Evolutionary conservation across 2,888 invertebrate genomes (phyloP).

Genomic region (Lasioglossum malachurum): DNA sequence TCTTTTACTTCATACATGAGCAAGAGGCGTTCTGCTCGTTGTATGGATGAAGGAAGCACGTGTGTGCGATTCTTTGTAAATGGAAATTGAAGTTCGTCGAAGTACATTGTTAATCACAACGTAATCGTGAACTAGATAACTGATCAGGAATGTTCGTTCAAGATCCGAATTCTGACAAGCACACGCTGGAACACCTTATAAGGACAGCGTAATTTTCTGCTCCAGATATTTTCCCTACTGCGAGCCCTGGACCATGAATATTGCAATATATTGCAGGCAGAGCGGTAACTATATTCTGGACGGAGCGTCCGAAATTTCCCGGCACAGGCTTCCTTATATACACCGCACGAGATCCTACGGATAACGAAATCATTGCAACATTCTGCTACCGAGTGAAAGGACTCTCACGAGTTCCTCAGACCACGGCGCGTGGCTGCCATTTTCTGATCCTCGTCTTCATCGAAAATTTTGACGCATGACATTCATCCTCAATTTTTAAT

Average conservation of each 20-base stretch:
- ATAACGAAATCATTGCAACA: conserved; percentile 23
- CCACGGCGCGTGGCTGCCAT: neutral
- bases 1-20: neutral
- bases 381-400: neutral
- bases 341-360: conserved; percentile 2
- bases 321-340: conserved; percentile 1
- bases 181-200: neutral
- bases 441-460: neutral
- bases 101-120: neutral
- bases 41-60: neutral
- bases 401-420: neutral
- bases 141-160: neutral
- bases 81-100: neutral
- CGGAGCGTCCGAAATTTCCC: conserved; percentile 13
- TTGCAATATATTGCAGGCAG: conserved; percentile 7
- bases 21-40: neutral
- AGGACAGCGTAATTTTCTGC: conserved; percentile 24
- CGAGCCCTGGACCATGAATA: conserved; percentile 1
- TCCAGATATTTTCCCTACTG: conserved; percentile 10
- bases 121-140: neutral
- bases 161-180: neutral
- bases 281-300: conserved; percentile 18
- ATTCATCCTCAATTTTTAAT: no score
- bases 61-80: neutral
- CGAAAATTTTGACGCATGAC: neutral